A percentile compares a stretch with the other conserved stretches of the same genome.
Conservation (phyloP, 30 jellyfish, hydroid and myxozoan species). For the Aurelia aurita complex sp. Pacific region DNA sequence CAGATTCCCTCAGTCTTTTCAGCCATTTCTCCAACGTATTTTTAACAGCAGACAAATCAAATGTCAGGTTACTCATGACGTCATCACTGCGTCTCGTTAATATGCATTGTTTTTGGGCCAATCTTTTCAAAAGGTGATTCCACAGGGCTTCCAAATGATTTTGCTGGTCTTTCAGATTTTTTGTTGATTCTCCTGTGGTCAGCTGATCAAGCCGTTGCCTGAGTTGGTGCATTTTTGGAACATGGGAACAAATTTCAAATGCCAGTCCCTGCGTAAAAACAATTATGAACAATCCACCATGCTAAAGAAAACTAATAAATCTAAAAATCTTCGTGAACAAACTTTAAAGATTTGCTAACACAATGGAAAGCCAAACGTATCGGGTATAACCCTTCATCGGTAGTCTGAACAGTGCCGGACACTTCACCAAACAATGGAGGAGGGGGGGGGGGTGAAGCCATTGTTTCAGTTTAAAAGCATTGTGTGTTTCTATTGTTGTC, state of each 20-base stretch:
- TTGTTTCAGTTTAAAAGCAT: no score
- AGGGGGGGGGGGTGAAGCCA: no score
- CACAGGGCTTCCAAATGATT: conserved; percentile 65
- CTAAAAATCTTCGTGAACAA: no score
- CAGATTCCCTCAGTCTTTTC: conserved; percentile 16
- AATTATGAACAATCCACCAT: neutral
- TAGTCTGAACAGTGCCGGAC: no score
- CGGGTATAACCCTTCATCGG: no score
- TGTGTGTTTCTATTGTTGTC: no score
- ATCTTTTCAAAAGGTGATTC: conserved; percentile 47
- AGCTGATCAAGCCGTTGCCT: conserved; percentile 2
- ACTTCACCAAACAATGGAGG: no score
- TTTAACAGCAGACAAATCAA: neutral
- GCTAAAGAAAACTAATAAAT: no score
- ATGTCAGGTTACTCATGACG: neutral
- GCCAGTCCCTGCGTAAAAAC: conserved; percentile 34
- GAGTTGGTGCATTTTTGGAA: conserved; percentile 62
- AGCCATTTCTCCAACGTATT: conserved; percentile 22
- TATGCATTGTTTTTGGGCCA: conserved; percentile 30
- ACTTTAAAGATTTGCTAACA: no score
- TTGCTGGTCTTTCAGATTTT: conserved; percentile 45
- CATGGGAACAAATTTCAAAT: conserved; percentile 61
- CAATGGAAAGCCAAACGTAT: no score
- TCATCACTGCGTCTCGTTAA: conserved; percentile 4
- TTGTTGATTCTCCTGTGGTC: neutral